Evolutionary conservation across 2,113 vertebrate species (phyloP).

Genomic region (Bambusicola thoracicus): DNA sequence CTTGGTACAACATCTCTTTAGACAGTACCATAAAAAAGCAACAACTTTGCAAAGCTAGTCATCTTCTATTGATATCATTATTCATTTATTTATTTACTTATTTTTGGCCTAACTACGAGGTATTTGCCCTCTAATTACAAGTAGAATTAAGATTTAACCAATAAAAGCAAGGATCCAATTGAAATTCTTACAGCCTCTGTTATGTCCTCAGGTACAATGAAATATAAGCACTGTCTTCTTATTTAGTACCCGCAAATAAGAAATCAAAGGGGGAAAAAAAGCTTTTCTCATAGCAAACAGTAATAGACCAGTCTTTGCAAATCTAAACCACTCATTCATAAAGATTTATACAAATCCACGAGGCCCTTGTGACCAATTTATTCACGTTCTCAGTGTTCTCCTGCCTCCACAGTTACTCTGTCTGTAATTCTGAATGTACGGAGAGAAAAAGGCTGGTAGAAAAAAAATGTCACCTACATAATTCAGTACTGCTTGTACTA

Average conservation of each 20-base stretch:
- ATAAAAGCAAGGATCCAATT: neutral
- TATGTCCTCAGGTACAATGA: neutral
- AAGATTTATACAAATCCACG: neutral
- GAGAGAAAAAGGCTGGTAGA: neutral
- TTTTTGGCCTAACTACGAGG: neutral
- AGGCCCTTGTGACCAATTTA: neutral
- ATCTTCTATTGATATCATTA: neutral
- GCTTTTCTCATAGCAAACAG: neutral
- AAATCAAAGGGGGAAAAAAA: neutral
- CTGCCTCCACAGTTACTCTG: neutral
- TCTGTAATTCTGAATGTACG: neutral
- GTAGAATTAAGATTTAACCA: neutral
- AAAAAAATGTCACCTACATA: neutral
- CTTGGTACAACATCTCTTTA: neutral
- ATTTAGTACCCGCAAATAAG: neutral
- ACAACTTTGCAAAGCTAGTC: neutral
- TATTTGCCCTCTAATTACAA: neutral
- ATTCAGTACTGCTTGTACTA: neutral
- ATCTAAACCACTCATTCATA: neutral
- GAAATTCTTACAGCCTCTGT: neutral
- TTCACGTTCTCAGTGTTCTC: neutral
- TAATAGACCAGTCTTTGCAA: neutral
- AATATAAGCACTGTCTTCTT: neutral
- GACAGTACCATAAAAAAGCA: neutral
- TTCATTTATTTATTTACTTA: neutral